Conservation (phyloP, 2,888 invertebrate species). For the Poecilus cupreus region DNA sequence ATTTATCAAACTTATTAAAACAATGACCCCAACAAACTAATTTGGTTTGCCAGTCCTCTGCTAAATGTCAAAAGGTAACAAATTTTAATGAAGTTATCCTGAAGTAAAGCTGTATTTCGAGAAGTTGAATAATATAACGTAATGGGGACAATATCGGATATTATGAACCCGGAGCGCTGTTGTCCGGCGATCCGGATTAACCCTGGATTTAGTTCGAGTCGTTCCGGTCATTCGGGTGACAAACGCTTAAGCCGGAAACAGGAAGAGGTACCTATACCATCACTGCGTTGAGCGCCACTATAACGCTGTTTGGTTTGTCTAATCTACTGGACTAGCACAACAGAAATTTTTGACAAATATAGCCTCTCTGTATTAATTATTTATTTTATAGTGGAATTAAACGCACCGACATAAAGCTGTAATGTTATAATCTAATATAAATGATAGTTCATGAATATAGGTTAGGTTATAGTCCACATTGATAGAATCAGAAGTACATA, state of each 20-base stretch:
- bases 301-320: no score
- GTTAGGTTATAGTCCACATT: no score
- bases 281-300: not conserved
- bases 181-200: constrained; percentile 36
- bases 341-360: no score
- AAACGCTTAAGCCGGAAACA: constrained; percentile 46
- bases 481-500: no score
- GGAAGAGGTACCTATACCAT: not conserved
- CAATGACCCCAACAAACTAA: not conserved
- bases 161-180: constrained; percentile 8
- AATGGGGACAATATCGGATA: constrained; percentile 8
- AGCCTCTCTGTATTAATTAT: no score
- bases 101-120: not conserved
- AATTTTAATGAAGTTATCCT: not conserved
- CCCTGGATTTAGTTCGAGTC: constrained; percentile 37
- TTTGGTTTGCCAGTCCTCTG: not conserved
- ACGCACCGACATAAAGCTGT: no score
- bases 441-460: no score
- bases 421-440: no score
- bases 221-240: constrained; percentile 52
- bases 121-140: not conserved
- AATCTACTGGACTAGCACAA: no score
- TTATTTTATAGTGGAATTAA: no score
- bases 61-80: not conserved
- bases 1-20: not conserved